Base-by-base conservation (phyloP, 2,888 invertebrate genomes). In the Hartigia nigra region DNA sequence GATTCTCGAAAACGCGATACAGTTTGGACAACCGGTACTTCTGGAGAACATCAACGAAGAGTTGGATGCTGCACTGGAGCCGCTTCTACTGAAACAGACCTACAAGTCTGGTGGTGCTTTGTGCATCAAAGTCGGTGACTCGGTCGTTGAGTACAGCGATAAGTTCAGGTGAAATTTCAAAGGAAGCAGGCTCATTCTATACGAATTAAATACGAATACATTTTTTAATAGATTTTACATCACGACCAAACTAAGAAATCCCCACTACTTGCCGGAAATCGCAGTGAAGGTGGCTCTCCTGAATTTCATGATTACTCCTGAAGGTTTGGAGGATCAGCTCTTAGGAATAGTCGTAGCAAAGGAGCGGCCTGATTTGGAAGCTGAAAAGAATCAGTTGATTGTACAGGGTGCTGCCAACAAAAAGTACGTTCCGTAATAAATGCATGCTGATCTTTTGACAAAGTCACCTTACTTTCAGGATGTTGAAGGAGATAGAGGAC, bases 251-350 rank as follows among this genome's bases (percentile, higher is more conserved):
- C 92, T 98, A 72, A 93, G 97, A 23, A 98, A 98, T 92, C 98
- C 98, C 0, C 98, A 98, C 91, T 98, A 98, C 90, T 92, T 98
- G 77, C 98, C 98, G 0, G 98, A 99, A 92, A 95, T 98, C 4
- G 97, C 98, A 1, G 98, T 98, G 0, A 97, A 98, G 90, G 96
- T 97, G 2, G 97, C 98, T 0, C 91, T 98, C n/a, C 94, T 98
- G 12, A 98, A 98, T 92, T 98, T 98, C 90, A 97, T 98, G 97
- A 95, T 98, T 83, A 98, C 98, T 11, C 95, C 95, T 69, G 95
- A 95, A 76, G 98, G 98, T 1, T 92, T 98, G 35, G 95, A 97
- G 92, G 98, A 98, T 90, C 98, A 98, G 90, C 91, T 98, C 69
- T 91, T 98, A 79, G 96, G 97, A 3, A 96, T 98, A 72, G 98